phyloP scores from a whole-genome alignment of 2,797 vertebrate genomes.

The Hoplostethus atlanticus region DNA sequence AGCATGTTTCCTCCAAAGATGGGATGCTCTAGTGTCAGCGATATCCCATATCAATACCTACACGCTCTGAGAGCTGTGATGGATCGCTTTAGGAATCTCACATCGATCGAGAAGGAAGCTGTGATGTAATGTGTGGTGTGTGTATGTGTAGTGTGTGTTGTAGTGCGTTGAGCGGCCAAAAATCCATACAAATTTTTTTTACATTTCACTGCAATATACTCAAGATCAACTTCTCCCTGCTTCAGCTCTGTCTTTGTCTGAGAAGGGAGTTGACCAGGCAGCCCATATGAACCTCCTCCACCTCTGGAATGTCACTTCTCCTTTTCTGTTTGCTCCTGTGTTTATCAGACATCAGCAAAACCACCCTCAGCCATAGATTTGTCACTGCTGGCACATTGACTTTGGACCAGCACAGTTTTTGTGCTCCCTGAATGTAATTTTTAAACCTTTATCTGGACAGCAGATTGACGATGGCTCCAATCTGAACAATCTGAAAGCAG shows the following conservation, averaged over 20 bases:
- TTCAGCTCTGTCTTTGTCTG: slow-evolving; percentile 8
- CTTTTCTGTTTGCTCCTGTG: slow-evolving; percentile 43
- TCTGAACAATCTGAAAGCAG: slow-evolving; percentile 34
- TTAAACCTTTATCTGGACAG: slow-evolving; percentile 56
- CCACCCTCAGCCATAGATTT: slow-evolving; percentile 39
- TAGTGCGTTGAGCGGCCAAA: neutral
- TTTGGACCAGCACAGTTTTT: slow-evolving; percentile 42
- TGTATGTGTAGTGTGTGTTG: no score
- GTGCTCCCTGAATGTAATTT: slow-evolving; percentile 40
- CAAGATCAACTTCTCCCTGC: neutral
- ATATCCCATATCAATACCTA: slow-evolving; percentile 60
- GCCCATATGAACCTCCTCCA: slow-evolving; percentile 1
- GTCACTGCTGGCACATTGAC: slow-evolving; percentile 34
- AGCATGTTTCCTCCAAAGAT: slow-evolving; percentile 35
- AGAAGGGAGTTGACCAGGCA: slow-evolving; percentile 19
- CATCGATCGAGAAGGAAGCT: slow-evolving; percentile 28
- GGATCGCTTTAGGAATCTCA: slow-evolving; percentile 39
- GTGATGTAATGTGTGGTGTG: no score
- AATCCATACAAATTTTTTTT: neutral
- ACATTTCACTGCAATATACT: neutral
- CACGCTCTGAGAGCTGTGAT: slow-evolving; percentile 18
- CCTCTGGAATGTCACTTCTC: slow-evolving; percentile 51
- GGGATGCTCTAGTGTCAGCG: slow-evolving; percentile 33
- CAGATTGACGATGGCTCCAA: slow-evolving; percentile 35
- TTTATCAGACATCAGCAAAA: slow-evolving; percentile 68